Evolutionary conservation across 1,140 invertebrate genomes (phyloP).

Genomic region (Lucilia cuprina): DNA sequence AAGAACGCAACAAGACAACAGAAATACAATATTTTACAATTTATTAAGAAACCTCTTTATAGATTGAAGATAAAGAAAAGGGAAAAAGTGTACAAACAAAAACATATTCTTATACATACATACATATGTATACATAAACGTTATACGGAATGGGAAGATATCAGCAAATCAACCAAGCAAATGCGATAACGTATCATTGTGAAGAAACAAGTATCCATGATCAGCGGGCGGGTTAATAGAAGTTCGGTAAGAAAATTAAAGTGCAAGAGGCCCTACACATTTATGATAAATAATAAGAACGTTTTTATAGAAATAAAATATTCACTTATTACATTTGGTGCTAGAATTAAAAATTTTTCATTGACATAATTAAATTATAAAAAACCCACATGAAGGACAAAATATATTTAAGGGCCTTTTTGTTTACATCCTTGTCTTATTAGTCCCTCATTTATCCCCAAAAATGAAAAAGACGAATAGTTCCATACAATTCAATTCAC

Average conservation of each 20-base stretch:
- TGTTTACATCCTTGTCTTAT: too few species aligned
- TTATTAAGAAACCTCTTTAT: conserved; percentile 2
- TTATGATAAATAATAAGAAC: too few species aligned
- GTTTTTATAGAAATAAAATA: too few species aligned
- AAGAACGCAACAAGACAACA: neutral
- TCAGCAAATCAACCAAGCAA: neutral
- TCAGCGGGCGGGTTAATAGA: neutral
- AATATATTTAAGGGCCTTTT: too few species aligned
- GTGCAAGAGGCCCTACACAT: too few species aligned
- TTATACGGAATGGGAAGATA: neutral
- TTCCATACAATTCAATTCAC: neutral
- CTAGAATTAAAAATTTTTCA: too few species aligned
- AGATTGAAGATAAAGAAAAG: neutral
- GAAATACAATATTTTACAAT: neutral
- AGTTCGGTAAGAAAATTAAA: too few species aligned
- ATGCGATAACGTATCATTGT: neutral
- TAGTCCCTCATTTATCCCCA: too few species aligned
- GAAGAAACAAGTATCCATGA: neutral
- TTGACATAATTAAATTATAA: too few species aligned
- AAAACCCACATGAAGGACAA: too few species aligned
- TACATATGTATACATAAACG: neutral
- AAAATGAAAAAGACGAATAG: too few species aligned
- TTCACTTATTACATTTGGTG: too few species aligned
- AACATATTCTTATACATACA: neutral
- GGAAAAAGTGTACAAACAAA: neutral